Percentiles rank a stretch among this genome's conserved stretches.
These are phyloP conservation scores for Ovis canadensis DNA, from an alignment of 2,113 vertebrate genomes.

Conservation along the genomic window DNA sequence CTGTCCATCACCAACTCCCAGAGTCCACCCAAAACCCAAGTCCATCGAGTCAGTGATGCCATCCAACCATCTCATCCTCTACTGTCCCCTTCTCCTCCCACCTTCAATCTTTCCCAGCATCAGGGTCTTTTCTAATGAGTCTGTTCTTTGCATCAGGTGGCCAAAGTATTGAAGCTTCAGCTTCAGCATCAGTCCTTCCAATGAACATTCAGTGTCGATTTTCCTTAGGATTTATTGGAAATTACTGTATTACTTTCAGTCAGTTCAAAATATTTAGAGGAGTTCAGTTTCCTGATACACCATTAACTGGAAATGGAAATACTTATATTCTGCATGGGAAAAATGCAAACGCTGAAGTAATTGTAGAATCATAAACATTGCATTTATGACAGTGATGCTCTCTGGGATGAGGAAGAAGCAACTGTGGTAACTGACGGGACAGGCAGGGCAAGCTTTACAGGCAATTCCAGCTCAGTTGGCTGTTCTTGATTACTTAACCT, in stretches of 20 bases:
- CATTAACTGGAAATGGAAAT: background rate
- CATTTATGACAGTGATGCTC: background rate
- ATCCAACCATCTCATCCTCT: background rate
- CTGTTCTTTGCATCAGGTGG: background rate
- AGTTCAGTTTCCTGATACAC: background rate
- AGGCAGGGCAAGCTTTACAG: background rate
- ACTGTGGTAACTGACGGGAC: accelerated
- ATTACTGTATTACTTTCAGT: background rate
- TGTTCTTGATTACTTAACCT: background rate
- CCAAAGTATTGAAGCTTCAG: background rate
- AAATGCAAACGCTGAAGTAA: background rate
- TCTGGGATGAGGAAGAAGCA: background rate
- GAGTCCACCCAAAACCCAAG: background rate
- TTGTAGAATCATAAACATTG: background rate
- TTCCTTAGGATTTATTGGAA: background rate
- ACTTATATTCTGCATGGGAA: background rate
- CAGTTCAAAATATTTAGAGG: background rate
- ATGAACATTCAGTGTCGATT: background rate
- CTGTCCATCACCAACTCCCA: background rate
- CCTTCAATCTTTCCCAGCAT: background rate
- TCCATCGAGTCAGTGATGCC: background rate
- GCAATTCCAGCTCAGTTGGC: too few relatives aligned
- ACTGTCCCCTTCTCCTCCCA: background rate
- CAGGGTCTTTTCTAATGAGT: background rate
- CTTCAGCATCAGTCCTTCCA: background rate